Percentiles rank a stretch among this genome's conserved stretches.
Evolutionary conservation across 2,113 vertebrate species (phyloP).

Genomic region (Burhinus oedicnemus): DNA sequence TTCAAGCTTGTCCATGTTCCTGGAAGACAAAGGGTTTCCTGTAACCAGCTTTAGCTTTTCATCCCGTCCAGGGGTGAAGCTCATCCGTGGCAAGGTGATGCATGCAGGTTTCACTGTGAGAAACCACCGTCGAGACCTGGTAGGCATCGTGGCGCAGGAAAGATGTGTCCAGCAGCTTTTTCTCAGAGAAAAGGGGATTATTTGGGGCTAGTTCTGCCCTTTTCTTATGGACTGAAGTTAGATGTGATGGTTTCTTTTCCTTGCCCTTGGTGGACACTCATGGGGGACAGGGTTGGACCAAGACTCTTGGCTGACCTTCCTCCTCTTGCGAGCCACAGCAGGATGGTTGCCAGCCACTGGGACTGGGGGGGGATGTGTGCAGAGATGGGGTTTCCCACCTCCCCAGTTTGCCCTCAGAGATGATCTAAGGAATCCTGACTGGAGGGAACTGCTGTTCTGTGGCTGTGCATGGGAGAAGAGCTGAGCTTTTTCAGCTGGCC

Average conservation of each 20-base stretch:
- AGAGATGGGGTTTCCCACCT: background rate
- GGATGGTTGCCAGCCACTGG: background rate
- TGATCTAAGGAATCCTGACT: background rate
- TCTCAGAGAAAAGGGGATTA: background rate
- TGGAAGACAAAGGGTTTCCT: background rate
- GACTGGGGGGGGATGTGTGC: background rate
- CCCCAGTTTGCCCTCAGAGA: background rate
- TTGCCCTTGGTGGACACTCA: background rate
- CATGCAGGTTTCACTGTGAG: background rate
- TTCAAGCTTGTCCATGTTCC: background rate
- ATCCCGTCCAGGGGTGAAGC: background rate
- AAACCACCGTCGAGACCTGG: background rate
- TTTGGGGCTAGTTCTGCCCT: background rate
- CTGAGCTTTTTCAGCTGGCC: background rate
- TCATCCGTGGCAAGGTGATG: background rate
- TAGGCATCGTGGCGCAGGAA: rapidly evolving
- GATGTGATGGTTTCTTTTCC: background rate
- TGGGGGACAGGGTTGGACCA: background rate
- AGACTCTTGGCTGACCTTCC: background rate
- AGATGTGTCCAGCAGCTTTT: background rate
- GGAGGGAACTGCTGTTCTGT: background rate
- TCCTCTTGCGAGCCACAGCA: background rate
- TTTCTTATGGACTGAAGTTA: background rate
- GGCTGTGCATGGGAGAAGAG: background rate
- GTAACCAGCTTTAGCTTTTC: background rate